Conservation (phyloP, 92 coral and sea anemone species). For the Zoanthus sociatus region DNA sequence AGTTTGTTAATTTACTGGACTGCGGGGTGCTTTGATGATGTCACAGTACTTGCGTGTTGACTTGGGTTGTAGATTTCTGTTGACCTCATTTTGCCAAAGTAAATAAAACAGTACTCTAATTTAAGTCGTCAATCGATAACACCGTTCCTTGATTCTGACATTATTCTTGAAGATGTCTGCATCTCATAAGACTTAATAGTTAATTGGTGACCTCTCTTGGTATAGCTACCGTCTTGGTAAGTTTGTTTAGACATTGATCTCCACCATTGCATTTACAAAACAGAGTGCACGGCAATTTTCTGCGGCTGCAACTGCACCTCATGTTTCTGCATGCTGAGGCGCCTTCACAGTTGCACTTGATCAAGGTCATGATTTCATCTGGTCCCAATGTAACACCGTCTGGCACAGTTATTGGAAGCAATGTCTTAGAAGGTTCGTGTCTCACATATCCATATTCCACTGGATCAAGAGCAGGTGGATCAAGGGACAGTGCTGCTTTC, state of each 20-base stretch:
- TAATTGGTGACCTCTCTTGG: constrained; percentile 45
- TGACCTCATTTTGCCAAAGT: too few relatives aligned
- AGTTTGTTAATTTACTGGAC: too few relatives aligned
- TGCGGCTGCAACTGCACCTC: constrained; percentile 51
- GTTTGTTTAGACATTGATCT: constrained; percentile 60
- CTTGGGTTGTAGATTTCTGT: too few relatives aligned
- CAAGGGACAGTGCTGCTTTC: constrained; percentile 66
- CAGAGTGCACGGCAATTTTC: constrained; percentile 63
- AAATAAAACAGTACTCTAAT: background rate
- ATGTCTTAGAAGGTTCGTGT: constrained; percentile 60
- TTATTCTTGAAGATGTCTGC: constrained; percentile 20
- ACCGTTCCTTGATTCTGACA: constrained; percentile 30
- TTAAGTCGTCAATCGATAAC: constrained; percentile 21
- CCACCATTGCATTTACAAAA: constrained; percentile 63
- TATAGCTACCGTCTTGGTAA: constrained; percentile 37
- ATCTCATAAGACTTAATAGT: constrained; percentile 9
- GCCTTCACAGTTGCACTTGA: constrained; percentile 61
- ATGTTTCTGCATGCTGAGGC: constrained; percentile 43
- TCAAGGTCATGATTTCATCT: constrained; percentile 58
- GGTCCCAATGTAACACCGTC: constrained; percentile 59
- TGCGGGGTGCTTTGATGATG: too few relatives aligned
- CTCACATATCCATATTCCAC: constrained; percentile 58
- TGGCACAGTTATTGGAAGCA: constrained; percentile 64
- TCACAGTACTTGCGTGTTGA: too few relatives aligned
- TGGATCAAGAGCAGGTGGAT: constrained; percentile 72